Conservation (phyloP, 2,888 invertebrate species). For the Cryptocephalus moraei region DNA sequence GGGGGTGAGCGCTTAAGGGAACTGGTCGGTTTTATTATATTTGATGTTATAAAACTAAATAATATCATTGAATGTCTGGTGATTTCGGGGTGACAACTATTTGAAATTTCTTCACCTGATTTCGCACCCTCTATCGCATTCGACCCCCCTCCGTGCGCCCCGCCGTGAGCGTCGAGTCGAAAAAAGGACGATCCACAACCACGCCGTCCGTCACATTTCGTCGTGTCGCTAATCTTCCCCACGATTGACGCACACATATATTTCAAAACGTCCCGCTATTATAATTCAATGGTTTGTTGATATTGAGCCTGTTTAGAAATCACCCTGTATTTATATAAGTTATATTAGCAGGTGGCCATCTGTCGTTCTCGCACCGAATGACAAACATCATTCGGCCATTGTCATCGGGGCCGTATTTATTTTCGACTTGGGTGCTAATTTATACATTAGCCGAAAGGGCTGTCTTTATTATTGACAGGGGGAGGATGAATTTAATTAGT, state of each 20-base stretch:
- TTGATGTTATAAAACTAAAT: too few relatives aligned
- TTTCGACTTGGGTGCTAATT: conserved; percentile 20
- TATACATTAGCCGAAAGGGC: conserved; percentile 12
- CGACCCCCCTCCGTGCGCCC: too few relatives aligned
- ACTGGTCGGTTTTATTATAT: too few relatives aligned
- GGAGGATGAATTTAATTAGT: conserved; percentile 1
- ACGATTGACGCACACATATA: conserved; percentile 6
- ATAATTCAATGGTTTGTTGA: conserved; percentile 31
- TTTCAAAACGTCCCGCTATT: conserved; percentile 19
- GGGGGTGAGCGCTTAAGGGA: too few relatives aligned
- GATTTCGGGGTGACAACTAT: too few relatives aligned
- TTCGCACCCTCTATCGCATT: too few relatives aligned
- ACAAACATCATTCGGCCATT: conserved; percentile 10
- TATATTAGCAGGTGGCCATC: conserved; percentile 27
- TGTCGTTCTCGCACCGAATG: conserved; percentile 16
- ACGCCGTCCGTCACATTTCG: too few relatives aligned
- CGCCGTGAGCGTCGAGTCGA: too few relatives aligned
- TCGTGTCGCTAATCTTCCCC: too few relatives aligned
- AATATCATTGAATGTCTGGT: too few relatives aligned
- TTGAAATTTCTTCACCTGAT: too few relatives aligned
- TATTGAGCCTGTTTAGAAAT: conserved; percentile 21
- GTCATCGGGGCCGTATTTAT: conserved; percentile 17
- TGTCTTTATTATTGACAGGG: conserved; percentile 6
- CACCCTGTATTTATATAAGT: conserved; percentile 25
- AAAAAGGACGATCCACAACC: too few relatives aligned